These are phyloP conservation scores for Etheostoma nigrum DNA, from an alignment of 2,797 vertebrate species.

Conservation along the genomic window DNA sequence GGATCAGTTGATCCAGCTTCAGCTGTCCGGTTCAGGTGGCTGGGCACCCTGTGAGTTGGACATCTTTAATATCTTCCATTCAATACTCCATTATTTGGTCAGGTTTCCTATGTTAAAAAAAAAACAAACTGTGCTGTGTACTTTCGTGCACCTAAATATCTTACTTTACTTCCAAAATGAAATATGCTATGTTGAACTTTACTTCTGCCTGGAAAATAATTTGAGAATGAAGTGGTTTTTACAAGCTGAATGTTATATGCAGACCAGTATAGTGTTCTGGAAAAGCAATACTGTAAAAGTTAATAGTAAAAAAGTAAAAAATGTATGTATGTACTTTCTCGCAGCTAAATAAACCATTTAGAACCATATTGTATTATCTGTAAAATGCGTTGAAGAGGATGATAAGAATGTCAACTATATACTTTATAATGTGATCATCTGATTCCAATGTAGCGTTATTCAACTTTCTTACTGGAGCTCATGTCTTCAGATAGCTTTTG, in stretches of 20 bases:
- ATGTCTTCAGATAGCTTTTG: neutral
- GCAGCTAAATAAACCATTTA: neutral
- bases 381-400: neutral
- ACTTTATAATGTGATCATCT: neutral
- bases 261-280: neutral
- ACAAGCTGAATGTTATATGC: neutral
- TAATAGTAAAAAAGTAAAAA: too few relatives aligned
- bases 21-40: conserved; percentile 81
- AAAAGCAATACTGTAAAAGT: neutral
- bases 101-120: neutral
- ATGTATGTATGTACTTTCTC: too few relatives aligned
- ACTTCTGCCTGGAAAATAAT: neutral
- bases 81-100: neutral
- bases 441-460: neutral
- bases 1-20: conserved; percentile 87
- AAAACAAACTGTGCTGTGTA: neutral
- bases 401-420: neutral
- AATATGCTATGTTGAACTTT: neutral
- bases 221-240: neutral
- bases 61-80: neutral
- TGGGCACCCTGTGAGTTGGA: conserved; percentile 83
- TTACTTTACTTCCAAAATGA: neutral
- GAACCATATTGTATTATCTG: neutral
- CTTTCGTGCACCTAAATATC: neutral
- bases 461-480: neutral